Evolutionary conservation across 1,140 invertebrate genomes (phyloP).

Genomic region (Drosophila kepulauana): DNA sequence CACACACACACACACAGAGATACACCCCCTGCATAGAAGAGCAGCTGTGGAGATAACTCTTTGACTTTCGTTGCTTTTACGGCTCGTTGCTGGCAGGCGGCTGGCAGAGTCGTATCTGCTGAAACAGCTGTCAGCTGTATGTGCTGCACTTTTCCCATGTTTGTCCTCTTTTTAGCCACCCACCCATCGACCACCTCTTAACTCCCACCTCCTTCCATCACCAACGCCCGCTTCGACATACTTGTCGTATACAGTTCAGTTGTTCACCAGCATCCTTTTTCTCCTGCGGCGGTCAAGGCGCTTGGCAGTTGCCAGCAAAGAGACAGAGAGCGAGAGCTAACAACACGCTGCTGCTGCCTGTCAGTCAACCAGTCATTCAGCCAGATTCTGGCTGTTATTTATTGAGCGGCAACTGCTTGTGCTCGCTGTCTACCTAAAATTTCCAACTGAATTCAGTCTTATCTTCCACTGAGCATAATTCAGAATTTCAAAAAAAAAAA

Average conservation of each 20-base stretch:
- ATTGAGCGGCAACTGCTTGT: slow-evolving; percentile 25
- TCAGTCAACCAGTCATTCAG: slow-evolving; percentile 23
- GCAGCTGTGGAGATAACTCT: slow-evolving; percentile 52
- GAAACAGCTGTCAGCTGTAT: slow-evolving; percentile 52
- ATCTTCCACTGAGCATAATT: not conserved
- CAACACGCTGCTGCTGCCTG: slow-evolving; percentile 13
- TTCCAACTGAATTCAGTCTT: slow-evolving; percentile 9
- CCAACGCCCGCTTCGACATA: not conserved
- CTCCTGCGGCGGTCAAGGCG: slow-evolving; percentile 33
- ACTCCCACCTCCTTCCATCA: too few relatives aligned
- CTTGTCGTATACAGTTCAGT: not conserved
- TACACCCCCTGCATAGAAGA: slow-evolving; percentile 10
- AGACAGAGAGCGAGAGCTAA: not conserved
- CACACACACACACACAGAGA: slow-evolving; percentile 3
- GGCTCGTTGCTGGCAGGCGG: slow-evolving; percentile 1
- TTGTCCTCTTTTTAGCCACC: not conserved
- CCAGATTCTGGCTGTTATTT: slow-evolving; percentile 32
- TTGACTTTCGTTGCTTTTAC: slow-evolving; percentile 49
- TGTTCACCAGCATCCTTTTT: not conserved
- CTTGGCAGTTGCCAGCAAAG: slow-evolving; percentile 7
- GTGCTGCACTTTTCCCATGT: slow-evolving; percentile 32
- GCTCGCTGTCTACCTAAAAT: not conserved
- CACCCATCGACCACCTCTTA: not conserved
- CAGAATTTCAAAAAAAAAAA: not conserved
- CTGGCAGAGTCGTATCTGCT: slow-evolving; percentile 37